Conservation (phyloP, 2,888 invertebrate genomes). For the Acronicta leporina region DNA sequence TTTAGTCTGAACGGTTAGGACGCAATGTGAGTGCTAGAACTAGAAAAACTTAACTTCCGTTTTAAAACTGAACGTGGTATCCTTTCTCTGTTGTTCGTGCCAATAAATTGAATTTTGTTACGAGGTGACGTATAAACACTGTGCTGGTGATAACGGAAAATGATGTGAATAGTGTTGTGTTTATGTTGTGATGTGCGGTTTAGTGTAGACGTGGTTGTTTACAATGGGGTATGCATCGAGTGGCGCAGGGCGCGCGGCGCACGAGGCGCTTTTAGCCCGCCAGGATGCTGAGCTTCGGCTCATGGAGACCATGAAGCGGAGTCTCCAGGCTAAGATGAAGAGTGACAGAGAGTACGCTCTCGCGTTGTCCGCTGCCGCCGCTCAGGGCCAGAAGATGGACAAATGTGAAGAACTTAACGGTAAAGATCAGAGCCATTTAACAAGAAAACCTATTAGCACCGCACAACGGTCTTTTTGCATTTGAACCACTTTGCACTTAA, state of each 20-base stretch:
- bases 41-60: constrained; percentile 49
- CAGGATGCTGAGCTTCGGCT: constrained; percentile 98
- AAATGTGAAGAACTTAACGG: constrained; percentile 92
- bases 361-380: constrained; percentile 93
- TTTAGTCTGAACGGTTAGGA: constrained; percentile 56
- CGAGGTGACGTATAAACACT: constrained; percentile 70
- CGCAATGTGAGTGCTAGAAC: constrained; percentile 52
- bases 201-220: constrained; percentile 72
- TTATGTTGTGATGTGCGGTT: constrained; percentile 80
- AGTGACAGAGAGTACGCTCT: constrained; percentile 97
- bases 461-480: constrained; percentile 23
- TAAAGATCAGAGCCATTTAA: constrained; percentile 58
- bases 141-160: constrained; percentile 81
- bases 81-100: constrained; percentile 59
- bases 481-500: constrained; percentile 19
- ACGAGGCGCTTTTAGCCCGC: constrained; percentile 96
- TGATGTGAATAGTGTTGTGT: constrained; percentile 85
- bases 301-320: constrained; percentile 97
- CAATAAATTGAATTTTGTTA: constrained; percentile 65
- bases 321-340: constrained; percentile 95
- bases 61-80: constrained; percentile 45
- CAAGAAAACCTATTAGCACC: constrained; percentile 42
- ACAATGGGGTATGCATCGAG: constrained; percentile 96
- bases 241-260: constrained; percentile 96
- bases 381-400: constrained; percentile 95